Evolutionary conservation across 1,140 invertebrate genomes (phyloP).

Genomic region (Gonioctena quinquepunctata): DNA sequence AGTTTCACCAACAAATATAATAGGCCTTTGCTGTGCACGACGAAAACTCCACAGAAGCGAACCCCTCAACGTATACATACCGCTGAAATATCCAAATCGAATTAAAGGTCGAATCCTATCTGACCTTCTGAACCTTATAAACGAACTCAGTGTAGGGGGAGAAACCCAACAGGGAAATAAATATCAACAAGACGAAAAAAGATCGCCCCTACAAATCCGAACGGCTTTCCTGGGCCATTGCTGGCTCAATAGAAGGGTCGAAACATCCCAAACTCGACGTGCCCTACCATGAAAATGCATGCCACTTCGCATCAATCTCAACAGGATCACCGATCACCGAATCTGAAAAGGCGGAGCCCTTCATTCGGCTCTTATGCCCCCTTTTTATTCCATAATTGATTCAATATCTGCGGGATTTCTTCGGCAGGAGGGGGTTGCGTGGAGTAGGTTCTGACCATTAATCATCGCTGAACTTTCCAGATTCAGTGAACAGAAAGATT

Average conservation of each 20-base stretch:
- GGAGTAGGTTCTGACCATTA: background rate
- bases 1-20: too few species aligned
- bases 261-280: background rate
- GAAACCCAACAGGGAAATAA: background rate
- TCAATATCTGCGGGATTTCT: background rate
- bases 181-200: background rate
- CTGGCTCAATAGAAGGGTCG: background rate
- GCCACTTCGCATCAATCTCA: background rate
- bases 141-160: too few species aligned
- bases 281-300: background rate
- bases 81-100: too few species aligned
- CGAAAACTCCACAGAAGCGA: too few species aligned
- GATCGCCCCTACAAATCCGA: background rate
- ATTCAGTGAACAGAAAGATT: too few species aligned
- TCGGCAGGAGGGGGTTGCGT: background rate
- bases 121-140: too few species aligned
- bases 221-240: background rate
- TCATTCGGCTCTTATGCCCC: background rate
- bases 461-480: too few species aligned
- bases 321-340: background rate
- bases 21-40: too few species aligned
- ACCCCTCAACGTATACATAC: too few species aligned
- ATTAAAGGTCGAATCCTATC: too few species aligned
- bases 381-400: background rate
- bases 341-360: background rate